Conservation (phyloP, 2,113 vertebrate species). For the Sinocyclocheilus anshuiensis region DNA sequence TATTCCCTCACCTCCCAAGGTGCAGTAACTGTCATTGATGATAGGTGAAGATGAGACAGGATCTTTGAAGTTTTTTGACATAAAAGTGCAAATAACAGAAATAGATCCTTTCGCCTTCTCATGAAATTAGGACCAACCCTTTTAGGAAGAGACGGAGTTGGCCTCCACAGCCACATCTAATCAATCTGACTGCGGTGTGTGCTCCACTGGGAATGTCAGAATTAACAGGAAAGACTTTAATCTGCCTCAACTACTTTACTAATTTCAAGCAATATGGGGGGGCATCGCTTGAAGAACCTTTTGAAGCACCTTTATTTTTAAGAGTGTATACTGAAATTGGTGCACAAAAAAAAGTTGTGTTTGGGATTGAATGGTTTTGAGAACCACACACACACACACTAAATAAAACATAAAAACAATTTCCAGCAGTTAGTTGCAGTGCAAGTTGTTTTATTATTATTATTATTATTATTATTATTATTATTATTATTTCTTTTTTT, state of each 20-base stretch:
- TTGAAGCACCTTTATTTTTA: too few species aligned
- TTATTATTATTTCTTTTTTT: too few species aligned
- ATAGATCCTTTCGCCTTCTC: constrained; percentile 77
- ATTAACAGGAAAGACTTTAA: constrained; percentile 70
- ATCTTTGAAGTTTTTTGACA: constrained; percentile 80
- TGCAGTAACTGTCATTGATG: constrained; percentile 74
- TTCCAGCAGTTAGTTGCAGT: neutral
- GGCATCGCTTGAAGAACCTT: too few species aligned
- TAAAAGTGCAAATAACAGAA: constrained; percentile 79
- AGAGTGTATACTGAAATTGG: too few species aligned
- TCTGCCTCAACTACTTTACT: constrained; percentile 72
- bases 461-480: too few species aligned
- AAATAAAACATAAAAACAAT: neutral
- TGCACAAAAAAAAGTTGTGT: too few species aligned
- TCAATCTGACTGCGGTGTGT: constrained; percentile 72
- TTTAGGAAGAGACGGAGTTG: constrained; percentile 62
- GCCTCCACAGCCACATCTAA: constrained; percentile 79
- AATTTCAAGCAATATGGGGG: constrained; percentile 2
- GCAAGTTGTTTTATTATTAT: neutral
- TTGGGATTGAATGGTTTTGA: too few species aligned
- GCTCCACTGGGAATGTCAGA: constrained; percentile 69
- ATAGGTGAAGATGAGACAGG: constrained; percentile 72
- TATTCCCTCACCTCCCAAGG: constrained; percentile 66
- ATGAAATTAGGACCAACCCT: constrained; percentile 73
- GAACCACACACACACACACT: too few species aligned